phyloP scores from a whole-genome alignment of 2,797 vertebrate genomes.

The Platalea minor region DNA sequence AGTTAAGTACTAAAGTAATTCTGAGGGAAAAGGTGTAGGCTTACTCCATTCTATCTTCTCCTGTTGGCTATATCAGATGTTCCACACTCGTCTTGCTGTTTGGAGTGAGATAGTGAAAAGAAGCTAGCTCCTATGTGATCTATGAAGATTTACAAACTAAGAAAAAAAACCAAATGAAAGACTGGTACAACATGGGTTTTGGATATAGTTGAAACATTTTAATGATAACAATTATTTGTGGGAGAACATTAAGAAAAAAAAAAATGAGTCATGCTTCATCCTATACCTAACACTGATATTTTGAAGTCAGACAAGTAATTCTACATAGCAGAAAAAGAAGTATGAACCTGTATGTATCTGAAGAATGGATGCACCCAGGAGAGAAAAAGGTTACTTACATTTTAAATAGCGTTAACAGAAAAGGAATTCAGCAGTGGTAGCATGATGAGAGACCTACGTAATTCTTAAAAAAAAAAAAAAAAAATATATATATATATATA shows the following conservation, averaged over 20 bases:
- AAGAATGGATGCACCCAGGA: background rate
- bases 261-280: background rate
- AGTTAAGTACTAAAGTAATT: background rate
- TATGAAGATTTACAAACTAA: background rate
- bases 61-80: background rate
- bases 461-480: background rate
- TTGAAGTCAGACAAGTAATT: background rate
- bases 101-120: background rate
- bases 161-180: background rate
- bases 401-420: background rate
- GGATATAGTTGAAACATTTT: background rate
- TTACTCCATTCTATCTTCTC: background rate
- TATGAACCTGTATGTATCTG: background rate
- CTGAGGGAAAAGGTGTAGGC: background rate
- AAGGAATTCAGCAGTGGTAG: background rate
- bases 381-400: background rate
- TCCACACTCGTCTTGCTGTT: background rate
- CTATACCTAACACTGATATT: background rate
- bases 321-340: background rate
- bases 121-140: background rate
- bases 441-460: background rate
- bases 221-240: background rate
- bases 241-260: background rate
- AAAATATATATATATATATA: too few species aligned
- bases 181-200: background rate